A percentile compares a stretch with the other conserved stretches of the same genome.
These are phyloP conservation scores for Tragulus kanchil DNA, from an alignment of 2,113 vertebrate species.

Conservation along the genomic window DNA sequence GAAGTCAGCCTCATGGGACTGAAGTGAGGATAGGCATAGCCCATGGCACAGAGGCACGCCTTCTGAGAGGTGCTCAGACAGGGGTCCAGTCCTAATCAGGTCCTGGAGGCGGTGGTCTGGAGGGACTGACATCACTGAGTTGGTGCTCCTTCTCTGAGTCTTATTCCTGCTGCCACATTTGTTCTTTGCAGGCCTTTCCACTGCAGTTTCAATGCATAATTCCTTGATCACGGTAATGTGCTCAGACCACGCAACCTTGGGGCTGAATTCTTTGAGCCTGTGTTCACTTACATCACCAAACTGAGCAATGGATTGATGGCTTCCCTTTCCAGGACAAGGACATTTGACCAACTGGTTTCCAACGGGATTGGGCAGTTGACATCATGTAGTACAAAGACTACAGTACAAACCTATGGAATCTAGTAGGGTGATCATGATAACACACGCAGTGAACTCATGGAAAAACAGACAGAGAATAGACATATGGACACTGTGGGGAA, in stretches of 20 bases:
- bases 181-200: not conserved
- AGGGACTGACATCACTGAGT: not conserved
- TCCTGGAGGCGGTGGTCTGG: not conserved
- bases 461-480: too few relatives aligned
- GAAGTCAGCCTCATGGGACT: too few relatives aligned
- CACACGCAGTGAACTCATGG: too few relatives aligned
- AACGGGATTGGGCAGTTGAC: too few relatives aligned
- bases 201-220: not conserved
- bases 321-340: not conserved
- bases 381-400: too few relatives aligned
- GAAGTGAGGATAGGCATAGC: not conserved
- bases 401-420: too few relatives aligned
- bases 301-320: not conserved
- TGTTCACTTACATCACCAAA: not conserved
- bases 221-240: not conserved
- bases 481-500: too few relatives aligned
- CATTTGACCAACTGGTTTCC: not conserved
- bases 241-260: not conserved
- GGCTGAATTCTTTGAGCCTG: not conserved
- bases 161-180: not conserved
- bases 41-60: fast-evolving
- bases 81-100: fast-evolving
- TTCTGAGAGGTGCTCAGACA: not conserved
- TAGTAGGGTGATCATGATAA: too few relatives aligned
- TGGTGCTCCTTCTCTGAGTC: not conserved